Base-by-base conservation (phyloP, 2,888 invertebrate genomes). In the Lissonota sp. region DNA sequence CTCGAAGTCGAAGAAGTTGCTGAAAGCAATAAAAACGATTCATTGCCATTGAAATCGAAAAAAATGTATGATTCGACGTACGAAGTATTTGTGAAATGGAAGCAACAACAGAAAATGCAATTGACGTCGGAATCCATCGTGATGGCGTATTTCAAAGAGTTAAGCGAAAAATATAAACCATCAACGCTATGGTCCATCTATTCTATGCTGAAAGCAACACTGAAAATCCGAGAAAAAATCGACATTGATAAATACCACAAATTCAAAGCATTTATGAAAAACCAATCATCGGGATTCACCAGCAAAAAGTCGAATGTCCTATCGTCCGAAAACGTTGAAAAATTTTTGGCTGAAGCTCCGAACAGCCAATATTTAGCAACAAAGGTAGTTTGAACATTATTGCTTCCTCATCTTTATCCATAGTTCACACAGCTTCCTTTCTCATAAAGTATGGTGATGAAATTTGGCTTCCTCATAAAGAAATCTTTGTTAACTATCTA, bases 11-110 rank as follows among this genome's bases (percentile, higher is more conserved):
- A n/a, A 53, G 6, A 53, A 53, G n/a, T 6, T 6, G 53, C 53
- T 1, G 14, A 53, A 12, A 14, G 12, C 6, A 6, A 6, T 53
- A 1, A n/a, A 14, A 7, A 6, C 10, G 3, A 6, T 6, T 4
- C 12, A 53, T 53, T 53, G 12, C 44, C 53, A 53, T 12, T 6
- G 6, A 53, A 53, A n/a, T 53, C 53, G 6, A 53, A 53, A 53
- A 5, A n/a, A 53, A n/a, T 53, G 0, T 53, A 14, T 12, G 26
- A 26, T 26, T 26, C 26, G 26, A 26, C 26, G 26, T 26, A 26
- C 3, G 26, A 26, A 1, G 26, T 6, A 53, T 53, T 53, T 53
- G 10, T 53, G 4, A n/a, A 53, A 14, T 53, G 53, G 53, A 53
- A 53, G 12, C 8, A 14, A 12, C 6, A 53, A 6, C 53, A 53